These are phyloP conservation scores for Regulus satrapa DNA, from an alignment of 2,113 vertebrate genomes.

Conservation along the genomic window DNA sequence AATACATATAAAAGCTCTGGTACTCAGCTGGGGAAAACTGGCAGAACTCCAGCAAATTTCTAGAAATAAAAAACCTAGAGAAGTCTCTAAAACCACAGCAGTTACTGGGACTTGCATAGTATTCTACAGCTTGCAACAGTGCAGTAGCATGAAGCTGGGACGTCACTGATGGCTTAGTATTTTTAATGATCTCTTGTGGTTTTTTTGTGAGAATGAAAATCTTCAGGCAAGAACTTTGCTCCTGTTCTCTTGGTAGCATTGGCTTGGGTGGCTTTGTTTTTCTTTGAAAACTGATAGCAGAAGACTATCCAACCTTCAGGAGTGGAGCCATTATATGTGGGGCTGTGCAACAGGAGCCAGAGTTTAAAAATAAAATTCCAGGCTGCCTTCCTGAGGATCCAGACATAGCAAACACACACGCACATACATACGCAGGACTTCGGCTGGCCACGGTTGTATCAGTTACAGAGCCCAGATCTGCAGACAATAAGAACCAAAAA, in stretches of 20 bases:
- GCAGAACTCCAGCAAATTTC: neutral
- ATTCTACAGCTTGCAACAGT: neutral
- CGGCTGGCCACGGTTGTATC: neutral
- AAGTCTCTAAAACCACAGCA: neutral
- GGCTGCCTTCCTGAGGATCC: conserved; percentile 63
- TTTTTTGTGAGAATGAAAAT: neutral
- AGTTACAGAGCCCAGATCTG: neutral
- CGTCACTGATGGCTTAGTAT: neutral
- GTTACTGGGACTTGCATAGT: neutral
- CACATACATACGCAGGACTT: neutral
- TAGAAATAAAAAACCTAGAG: neutral
- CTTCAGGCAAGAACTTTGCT: conserved; percentile 19
- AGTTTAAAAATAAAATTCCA: conserved; percentile 74
- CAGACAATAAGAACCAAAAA: neutral
- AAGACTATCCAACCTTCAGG: conserved; percentile 61
- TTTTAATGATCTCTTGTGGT: neutral
- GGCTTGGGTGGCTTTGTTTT: conserved; percentile 28
- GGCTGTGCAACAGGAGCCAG: conserved; percentile 50
- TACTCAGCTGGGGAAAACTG: neutral
- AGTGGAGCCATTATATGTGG: conserved; percentile 63
- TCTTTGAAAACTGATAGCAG: conserved; percentile 67
- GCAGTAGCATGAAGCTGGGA: neutral
- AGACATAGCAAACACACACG: conserved; percentile 44
- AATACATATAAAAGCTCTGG: neutral
- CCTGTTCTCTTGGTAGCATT: conserved; percentile 13